A percentile compares a stretch with the other conserved stretches of the same genome.
phyloP scores from a whole-genome alignment of 2,888 invertebrate genomes.

The Drosophila leonis region DNA sequence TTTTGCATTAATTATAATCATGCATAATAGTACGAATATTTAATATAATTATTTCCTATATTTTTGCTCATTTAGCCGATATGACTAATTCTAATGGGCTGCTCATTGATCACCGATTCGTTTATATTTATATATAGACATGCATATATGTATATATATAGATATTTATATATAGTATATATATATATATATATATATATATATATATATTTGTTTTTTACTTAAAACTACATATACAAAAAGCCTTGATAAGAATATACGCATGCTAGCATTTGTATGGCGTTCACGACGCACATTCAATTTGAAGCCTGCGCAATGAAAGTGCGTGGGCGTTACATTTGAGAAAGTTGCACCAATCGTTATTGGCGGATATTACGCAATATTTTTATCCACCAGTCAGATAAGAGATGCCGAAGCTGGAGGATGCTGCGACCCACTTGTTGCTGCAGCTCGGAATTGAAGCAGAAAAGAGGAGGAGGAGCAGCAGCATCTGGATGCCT shows the following conservation, averaged over 20 bases:
- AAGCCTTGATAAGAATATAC: slow-evolving; percentile 17
- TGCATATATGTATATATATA: not conserved
- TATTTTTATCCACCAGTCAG: slow-evolving; percentile 67
- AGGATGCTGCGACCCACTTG: slow-evolving; percentile 68
- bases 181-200: not conserved
- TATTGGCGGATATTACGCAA: slow-evolving; percentile 69
- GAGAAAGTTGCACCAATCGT: slow-evolving; percentile 44
- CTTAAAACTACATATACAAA: not conserved
- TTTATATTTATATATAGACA: not conserved
- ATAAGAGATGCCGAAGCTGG: slow-evolving; percentile 27
- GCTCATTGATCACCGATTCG: too few relatives aligned
- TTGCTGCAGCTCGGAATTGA: slow-evolving; percentile 44
- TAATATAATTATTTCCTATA: too few relatives aligned
- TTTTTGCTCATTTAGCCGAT: too few relatives aligned
- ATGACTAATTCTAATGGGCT: too few relatives aligned
- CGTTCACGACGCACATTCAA: slow-evolving; percentile 12
- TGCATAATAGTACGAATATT: not conserved
- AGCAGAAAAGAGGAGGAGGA: not conserved
- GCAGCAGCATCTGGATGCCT: not conserved
- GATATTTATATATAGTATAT: not conserved
- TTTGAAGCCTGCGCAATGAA: slow-evolving; percentile 64
- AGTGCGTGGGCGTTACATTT: slow-evolving; percentile 32
- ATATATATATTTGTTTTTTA: not conserved
- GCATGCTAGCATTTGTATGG: slow-evolving; percentile 5
- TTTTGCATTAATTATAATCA: too few relatives aligned